These are phyloP conservation scores for Drosophila atripex DNA, from an alignment of 2,888 invertebrate genomes.

Conservation along the genomic window DNA sequence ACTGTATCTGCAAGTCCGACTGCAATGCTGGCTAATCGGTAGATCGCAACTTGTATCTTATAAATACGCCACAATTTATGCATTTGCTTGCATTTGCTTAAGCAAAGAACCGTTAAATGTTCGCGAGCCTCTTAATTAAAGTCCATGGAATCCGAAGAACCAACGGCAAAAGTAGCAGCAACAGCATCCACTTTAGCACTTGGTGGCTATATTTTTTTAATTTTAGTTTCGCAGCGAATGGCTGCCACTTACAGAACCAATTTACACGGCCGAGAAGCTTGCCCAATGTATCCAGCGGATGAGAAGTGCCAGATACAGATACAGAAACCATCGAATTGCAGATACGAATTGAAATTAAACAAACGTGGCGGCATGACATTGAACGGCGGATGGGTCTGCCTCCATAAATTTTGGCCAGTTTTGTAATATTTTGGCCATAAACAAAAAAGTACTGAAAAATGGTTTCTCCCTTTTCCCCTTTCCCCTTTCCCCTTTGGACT, in stretches of 20 bases:
- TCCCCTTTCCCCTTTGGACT: background rate
- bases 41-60: conserved; percentile 69
- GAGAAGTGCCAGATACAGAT: conserved; percentile 23
- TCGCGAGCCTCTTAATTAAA: conserved; percentile 64
- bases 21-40: conserved; percentile 48
- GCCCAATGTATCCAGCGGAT: conserved; percentile 52
- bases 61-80: conserved; percentile 74
- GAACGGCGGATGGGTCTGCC: conserved; percentile 60
- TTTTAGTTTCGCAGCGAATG: conserved; percentile 34
- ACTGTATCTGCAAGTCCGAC: conserved; percentile 44
- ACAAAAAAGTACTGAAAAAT: conserved; percentile 41
- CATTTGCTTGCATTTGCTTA: conserved; percentile 61
- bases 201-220: conserved; percentile 25
- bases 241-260: conserved; percentile 54
- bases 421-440: conserved; percentile 61
- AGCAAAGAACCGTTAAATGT: conserved; percentile 68
- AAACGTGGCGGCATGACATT: conserved; percentile 68
- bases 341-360: conserved; percentile 58
- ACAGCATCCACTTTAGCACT: conserved; percentile 11
- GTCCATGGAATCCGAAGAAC: conserved; percentile 32
- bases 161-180: background rate
- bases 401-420: conserved; percentile 69
- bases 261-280: conserved; percentile 62
- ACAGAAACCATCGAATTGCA: conserved; percentile 1
- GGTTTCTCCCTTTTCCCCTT: conserved; percentile 28